Evolutionary conservation across 2,888 invertebrate genomes (phyloP).

Genomic region (Mongoloraphidia duomilia): DNA sequence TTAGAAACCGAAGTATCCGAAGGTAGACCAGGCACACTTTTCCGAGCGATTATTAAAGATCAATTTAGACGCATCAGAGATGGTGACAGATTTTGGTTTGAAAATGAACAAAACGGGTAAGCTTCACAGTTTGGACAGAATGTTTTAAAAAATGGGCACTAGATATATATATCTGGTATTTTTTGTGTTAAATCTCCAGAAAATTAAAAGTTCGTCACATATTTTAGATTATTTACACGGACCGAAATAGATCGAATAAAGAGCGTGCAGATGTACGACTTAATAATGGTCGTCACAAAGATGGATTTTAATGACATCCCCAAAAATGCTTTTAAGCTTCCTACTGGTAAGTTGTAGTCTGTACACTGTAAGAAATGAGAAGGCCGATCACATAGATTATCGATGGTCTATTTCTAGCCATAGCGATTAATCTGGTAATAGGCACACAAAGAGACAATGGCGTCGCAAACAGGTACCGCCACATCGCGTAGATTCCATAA

Average conservation of each 20-base stretch:
- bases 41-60: constrained; percentile 34
- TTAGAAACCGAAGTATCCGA: constrained; percentile 33
- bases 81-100: constrained; percentile 44
- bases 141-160: no score
- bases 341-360: constrained; percentile 11
- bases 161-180: no score
- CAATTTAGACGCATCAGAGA: constrained; percentile 39
- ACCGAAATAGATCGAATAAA: constrained; percentile 31
- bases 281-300: constrained; percentile 33
- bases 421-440: no score
- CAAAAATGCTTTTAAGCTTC: constrained; percentile 31
- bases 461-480: no score
- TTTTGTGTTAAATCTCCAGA: no score
- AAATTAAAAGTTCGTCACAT: not conserved
- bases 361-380: no score
- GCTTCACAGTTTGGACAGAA: no score
- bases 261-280: constrained; percentile 31
- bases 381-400: no score
- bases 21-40: constrained; percentile 35
- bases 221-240: constrained; percentile 32
- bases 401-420: no score
- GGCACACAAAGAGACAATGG: no score
- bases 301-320: constrained; percentile 33
- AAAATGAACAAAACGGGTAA: constrained; percentile 32
- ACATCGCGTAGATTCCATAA: no score